Conservation (phyloP, 2,888 invertebrate genomes). For the Amaurobius ferox region DNA sequence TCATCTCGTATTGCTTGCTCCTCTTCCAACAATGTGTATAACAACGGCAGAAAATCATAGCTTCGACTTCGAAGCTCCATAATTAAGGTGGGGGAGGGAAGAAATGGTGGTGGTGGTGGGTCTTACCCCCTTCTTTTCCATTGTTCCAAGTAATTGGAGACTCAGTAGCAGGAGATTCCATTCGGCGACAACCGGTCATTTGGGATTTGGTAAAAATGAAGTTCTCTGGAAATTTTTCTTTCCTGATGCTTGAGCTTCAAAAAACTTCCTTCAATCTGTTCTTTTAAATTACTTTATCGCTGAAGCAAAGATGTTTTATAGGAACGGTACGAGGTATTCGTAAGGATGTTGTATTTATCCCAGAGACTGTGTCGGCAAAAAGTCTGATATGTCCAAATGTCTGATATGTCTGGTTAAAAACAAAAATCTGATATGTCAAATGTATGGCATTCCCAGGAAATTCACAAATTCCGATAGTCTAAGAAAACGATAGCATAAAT, state of each 20-base stretch:
- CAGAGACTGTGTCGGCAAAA: too few species aligned
- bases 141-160: slow-evolving; percentile 60
- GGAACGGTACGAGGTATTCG: too few species aligned
- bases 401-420: too few species aligned
- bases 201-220: slow-evolving; percentile 9
- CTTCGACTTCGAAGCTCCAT: background rate
- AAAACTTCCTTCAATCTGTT: too few species aligned
- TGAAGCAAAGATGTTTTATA: too few species aligned
- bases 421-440: too few species aligned
- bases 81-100: slow-evolving; percentile 25
- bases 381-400: too few species aligned
- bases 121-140: slow-evolving; percentile 19
- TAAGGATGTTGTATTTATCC: too few species aligned
- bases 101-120: background rate
- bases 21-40: background rate
- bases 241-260: background rate
- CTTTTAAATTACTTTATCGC: too few species aligned
- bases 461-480: too few species aligned
- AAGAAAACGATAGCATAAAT: too few species aligned
- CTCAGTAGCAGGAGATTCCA: slow-evolving; percentile 13
- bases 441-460: too few species aligned
- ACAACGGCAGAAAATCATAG: background rate
- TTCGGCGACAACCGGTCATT: slow-evolving; percentile 47
- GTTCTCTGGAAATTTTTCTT: background rate
- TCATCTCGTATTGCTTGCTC: background rate